phyloP scores from a whole-genome alignment of 2,797 vertebrate species.

The Sphenodon punctatus region DNA sequence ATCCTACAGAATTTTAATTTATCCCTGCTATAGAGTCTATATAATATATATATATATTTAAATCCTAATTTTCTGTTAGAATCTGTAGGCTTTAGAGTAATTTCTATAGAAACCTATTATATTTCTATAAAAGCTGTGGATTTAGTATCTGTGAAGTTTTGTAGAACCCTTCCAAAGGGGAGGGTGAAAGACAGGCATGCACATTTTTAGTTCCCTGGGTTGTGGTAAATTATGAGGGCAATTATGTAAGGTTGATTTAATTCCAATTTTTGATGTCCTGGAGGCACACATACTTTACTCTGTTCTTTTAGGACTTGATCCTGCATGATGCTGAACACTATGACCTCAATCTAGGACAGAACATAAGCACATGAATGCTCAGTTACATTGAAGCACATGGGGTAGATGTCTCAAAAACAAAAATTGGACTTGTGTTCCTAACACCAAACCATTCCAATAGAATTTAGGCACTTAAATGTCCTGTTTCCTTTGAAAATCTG shows the following conservation, averaged over 20 bases:
- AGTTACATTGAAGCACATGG: too few relatives aligned
- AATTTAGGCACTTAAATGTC: too few relatives aligned
- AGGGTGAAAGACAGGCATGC: constrained; percentile 1
- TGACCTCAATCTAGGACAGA: background rate
- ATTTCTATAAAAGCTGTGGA: background rate
- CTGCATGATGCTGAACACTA: background rate
- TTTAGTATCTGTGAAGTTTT: constrained; percentile 47
- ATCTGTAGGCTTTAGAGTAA: background rate
- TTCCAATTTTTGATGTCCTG: constrained; percentile 40
- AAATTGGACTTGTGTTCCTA: too few relatives aligned
- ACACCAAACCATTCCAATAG: too few relatives aligned
- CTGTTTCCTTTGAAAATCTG: too few relatives aligned
- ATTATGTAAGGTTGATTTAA: constrained; percentile 59
- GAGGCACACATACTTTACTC: constrained; percentile 11
- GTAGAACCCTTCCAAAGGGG: constrained; percentile 7
- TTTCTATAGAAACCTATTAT: background rate
- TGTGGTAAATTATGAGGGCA: constrained; percentile 64
- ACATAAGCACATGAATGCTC: background rate
- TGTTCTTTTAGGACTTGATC: background rate
- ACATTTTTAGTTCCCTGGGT: constrained; percentile 23
- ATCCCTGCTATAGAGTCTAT: background rate
- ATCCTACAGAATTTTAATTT: background rate
- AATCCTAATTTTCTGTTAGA: background rate
- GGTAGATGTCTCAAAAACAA: too few relatives aligned
- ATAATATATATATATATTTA: background rate